Base-by-base conservation (phyloP, 2,113 vertebrate genomes). In the Uropsilus gracilis region DNA sequence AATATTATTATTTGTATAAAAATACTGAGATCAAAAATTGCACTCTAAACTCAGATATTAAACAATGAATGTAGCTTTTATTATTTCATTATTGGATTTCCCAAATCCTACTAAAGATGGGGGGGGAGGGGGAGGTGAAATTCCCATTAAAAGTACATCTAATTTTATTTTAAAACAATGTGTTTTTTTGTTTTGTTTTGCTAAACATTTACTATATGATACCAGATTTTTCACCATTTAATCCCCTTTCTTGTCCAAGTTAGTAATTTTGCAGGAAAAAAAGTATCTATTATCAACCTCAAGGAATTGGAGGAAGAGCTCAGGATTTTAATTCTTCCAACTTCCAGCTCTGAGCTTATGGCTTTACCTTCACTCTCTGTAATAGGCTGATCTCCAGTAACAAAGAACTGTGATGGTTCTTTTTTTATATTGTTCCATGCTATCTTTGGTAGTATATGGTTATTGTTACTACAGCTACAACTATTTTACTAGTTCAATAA, bases 141-240 rank as follows among this genome's bases (percentile, higher is more conserved):
- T 57, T 18, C 5, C 78, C 73, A 42, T 86, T 80, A 66, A 64
- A 57, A 72, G 10, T 90, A 26, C 5, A 22, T 82, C 3, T 81
- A n/a, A 57, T 91, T 73, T 80, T 53, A 0, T 83, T 86, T 61
- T 66, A 90, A 73, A 86, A 75, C n/a, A 82, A 64, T 55, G 2
- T 82, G 0, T 4, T 16, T 66, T 86, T 57, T 2, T 76, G 1
- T 4, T 18, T 66, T 86, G 48, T 77, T 32, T n/a, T 64, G 61
- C 18, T 44, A 37, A 80, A 72, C 24, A 28, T 30, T 48, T 12
- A 76, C 14, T 46, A 8, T 68, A 12, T 34, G 37, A 13, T 53
- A 34, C 37, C 32, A 66, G 17, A 11, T 53, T 84, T 73, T 30
- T 84, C 10, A 28, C 6, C 14, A 42, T 17, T 75, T 48, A 1